Evolutionary conservation across 2,797 vertebrate genomes (phyloP), one percentile per base, ranked within the genome.

Genomic region (Presbytis comata): DNA sequence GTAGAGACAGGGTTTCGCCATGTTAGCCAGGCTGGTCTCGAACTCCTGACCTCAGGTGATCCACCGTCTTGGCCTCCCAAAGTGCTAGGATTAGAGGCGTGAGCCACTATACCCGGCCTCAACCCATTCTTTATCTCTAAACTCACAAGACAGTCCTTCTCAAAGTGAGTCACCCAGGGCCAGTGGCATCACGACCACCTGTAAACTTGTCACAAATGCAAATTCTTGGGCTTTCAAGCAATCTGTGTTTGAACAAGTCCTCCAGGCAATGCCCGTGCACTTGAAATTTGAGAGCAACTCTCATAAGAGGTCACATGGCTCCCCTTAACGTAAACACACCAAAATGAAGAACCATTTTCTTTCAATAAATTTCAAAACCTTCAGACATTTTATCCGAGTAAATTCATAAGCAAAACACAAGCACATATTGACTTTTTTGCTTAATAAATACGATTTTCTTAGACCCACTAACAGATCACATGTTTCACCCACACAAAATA

Each of bases 381-480:
- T 80, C 55, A 70, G 53, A 30, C n/a, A 85, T 79, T 96, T 92
- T 57, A 84, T 80, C 53, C 39, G 67, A 86, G 67, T 83, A 61
- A 97, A 87, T 89, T 94, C 22, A 97, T 48, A 84, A 91, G 39
- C 79, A 83, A 80, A 93, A 90, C 64, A 88, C 46, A 89, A 19
- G 78, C 76, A 70, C 24, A 89, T 24, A 74, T 0, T 75, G 82
- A 72, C 59, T 74, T 81, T 81, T 83, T 94, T 87, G 89, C 46
- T 86, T 82, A 10, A 91, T 53, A 19, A 95, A 92, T 21, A 90
- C 13, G 28, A 53, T n/a, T 89, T 95, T 92, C 50, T 55, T 78
- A 92, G 28, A 82, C 76, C 22, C 81, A 84, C 57, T 55, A 59
- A 81, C 88, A 95, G 17, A 79, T 24, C 21, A 85, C 24, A 19